Evolutionary conservation across 2,797 vertebrate genomes (phyloP).

Genomic region (Falco cherrug): DNA sequence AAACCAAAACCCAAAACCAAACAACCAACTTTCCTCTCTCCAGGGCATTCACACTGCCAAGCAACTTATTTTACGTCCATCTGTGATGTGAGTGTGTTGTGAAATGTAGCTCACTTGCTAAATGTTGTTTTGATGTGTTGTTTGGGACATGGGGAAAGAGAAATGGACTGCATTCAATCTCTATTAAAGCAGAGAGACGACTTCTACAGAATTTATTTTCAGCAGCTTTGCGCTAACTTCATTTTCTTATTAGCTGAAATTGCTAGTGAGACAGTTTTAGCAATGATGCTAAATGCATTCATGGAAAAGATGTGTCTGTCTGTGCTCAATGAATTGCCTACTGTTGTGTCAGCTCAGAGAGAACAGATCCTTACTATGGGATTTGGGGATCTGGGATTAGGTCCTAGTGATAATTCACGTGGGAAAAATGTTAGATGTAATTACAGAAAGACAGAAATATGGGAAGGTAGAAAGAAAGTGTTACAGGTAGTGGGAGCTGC

Average conservation of each 20-base stretch:
- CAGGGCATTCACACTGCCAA: constrained; percentile 51
- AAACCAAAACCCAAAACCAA: background rate
- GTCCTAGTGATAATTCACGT: background rate
- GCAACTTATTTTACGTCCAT: constrained; percentile 27
- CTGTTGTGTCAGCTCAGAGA: constrained; percentile 25
- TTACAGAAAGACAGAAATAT: background rate
- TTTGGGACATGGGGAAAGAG: background rate
- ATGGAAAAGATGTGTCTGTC: constrained; percentile 25
- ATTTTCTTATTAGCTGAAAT: constrained; percentile 59
- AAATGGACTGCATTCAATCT: constrained; percentile 57
- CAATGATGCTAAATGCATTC: constrained; percentile 29
- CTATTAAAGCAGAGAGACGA: background rate
- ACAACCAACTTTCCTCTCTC: constrained; percentile 27
- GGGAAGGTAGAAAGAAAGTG: background rate
- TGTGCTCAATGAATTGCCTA: constrained; percentile 42
- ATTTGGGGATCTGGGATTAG: constrained; percentile 36
- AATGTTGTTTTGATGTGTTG: constrained; percentile 46
- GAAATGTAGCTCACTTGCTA: constrained; percentile 50
- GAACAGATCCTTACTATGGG: constrained; percentile 41
- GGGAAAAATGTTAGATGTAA: constrained; percentile 11
- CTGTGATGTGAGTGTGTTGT: constrained; percentile 24
- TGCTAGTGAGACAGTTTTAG: constrained; percentile 44
- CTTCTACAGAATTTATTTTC: constrained; percentile 45
- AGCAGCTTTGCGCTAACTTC: constrained; percentile 11
- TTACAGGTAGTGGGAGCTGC: background rate